Evolutionary conservation across 2,888 invertebrate species (phyloP).

Genomic region (Philereme transversata): DNA sequence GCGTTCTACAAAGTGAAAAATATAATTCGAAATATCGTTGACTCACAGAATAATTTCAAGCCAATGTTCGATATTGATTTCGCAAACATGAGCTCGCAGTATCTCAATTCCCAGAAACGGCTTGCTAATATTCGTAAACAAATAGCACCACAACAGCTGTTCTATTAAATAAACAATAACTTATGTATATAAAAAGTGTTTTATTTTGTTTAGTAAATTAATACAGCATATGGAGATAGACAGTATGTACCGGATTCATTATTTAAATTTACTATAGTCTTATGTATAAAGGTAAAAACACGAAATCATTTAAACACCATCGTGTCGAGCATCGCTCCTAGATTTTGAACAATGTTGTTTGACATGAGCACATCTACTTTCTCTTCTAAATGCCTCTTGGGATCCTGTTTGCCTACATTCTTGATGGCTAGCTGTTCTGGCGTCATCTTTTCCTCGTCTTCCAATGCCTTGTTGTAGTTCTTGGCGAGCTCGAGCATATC

Average conservation of each 20-base stretch:
- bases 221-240: slow-evolving; percentile 54
- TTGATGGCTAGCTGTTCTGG: slow-evolving; percentile 99
- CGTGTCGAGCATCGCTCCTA: slow-evolving; percentile 97
- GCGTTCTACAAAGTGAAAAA: slow-evolving; percentile 64
- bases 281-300: slow-evolving; percentile 53
- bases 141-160: slow-evolving; percentile 66
- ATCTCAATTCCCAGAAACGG: slow-evolving; percentile 56
- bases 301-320: slow-evolving; percentile 80
- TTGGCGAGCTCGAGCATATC: slow-evolving; percentile 99
- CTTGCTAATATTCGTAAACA: slow-evolving; percentile 57
- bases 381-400: slow-evolving; percentile 99
- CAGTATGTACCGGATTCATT: slow-evolving; percentile 59
- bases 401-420: slow-evolving; percentile 99
- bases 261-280: slow-evolving; percentile 65
- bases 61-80: slow-evolving; percentile 76
- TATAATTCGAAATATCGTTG: slow-evolving; percentile 62
- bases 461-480: slow-evolving; percentile 98
- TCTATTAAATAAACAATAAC: slow-evolving; percentile 50
- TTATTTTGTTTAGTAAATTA: slow-evolving; percentile 72
- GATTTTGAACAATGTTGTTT: slow-evolving; percentile 98
- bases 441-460: slow-evolving; percentile 99
- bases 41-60: slow-evolving; percentile 54
- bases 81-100: slow-evolving; percentile 46
- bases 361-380: slow-evolving; percentile 98
- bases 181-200: slow-evolving; percentile 58